phyloP scores from a whole-genome alignment of 2,888 invertebrate species.

The Microlaimidae sp. region DNA sequence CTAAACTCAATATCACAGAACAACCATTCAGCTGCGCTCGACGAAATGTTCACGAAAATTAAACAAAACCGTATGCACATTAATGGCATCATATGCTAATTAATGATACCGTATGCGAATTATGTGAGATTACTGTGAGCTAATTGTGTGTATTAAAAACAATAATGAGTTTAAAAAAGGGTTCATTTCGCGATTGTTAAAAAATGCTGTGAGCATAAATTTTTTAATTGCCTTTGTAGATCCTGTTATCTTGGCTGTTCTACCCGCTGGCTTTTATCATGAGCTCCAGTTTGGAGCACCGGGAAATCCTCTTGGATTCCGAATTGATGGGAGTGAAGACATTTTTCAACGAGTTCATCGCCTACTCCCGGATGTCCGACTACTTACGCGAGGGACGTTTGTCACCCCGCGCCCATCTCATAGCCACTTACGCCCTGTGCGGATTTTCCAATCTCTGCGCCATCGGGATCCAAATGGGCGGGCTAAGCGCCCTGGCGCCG shows the following conservation, averaged over 20 bases:
- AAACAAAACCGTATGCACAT: too few relatives aligned
- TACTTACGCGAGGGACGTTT: constrained; percentile 14
- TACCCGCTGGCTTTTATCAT: constrained; percentile 26
- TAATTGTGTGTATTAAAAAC: too few relatives aligned
- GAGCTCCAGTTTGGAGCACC: constrained; percentile 18
- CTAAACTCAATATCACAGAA: too few relatives aligned
- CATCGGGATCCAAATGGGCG: constrained; percentile 38
- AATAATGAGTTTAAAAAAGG: too few relatives aligned
- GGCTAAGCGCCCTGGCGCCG: constrained; percentile 20
- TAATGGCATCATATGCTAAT: too few relatives aligned
- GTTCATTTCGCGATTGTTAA: too few relatives aligned
- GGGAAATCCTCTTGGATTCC: constrained; percentile 22
- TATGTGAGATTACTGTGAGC: too few relatives aligned
- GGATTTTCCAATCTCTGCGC: constrained; percentile 40
- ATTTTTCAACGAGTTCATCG: constrained; percentile 28
- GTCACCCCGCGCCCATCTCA: constrained; percentile 7
- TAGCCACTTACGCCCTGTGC: constrained; percentile 38
- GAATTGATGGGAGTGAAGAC: constrained; percentile 29
- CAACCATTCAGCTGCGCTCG: too few relatives aligned
- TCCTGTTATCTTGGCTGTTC: constrained; percentile 15
- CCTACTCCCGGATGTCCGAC: constrained; percentile 22
- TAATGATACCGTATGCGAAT: too few relatives aligned
- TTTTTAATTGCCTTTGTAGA: too few relatives aligned
- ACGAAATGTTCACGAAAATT: too few relatives aligned
- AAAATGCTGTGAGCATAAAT: too few relatives aligned